phyloP scores from a whole-genome alignment of 64 coral and sea anemone genomes.

The Astreopora myriophthalma region DNA sequence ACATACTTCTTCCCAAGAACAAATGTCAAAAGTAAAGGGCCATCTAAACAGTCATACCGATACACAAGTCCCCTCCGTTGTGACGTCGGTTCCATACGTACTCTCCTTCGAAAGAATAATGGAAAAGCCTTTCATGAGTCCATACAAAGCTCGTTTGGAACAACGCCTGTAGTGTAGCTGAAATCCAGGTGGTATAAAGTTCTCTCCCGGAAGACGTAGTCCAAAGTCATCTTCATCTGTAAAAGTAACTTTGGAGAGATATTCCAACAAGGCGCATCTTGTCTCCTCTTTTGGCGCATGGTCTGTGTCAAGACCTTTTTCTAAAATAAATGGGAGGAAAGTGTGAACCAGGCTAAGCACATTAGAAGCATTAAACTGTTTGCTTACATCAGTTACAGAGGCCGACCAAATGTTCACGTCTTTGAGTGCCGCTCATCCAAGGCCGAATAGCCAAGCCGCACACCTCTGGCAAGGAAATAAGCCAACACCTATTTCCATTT shows the following conservation, averaged over 20 bases:
- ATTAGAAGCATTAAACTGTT: neutral
- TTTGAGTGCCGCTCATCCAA: too few species aligned
- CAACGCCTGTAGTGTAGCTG: neutral
- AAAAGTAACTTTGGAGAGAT: neutral
- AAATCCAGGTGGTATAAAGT: neutral
- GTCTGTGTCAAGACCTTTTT: neutral
- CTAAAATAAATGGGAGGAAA: neutral
- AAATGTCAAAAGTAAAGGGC: neutral
- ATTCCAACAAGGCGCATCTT: neutral
- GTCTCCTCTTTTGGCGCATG: neutral
- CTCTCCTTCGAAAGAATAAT: neutral
- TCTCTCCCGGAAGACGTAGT: neutral
- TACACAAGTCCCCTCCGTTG: neutral
- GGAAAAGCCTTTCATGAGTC: neutral
- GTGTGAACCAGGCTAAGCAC: neutral
- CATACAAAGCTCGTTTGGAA: neutral
- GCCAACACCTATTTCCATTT: too few species aligned
- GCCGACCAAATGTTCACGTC: too few species aligned
- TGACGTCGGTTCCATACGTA: neutral
- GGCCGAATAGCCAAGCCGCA: too few species aligned
- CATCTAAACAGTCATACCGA: neutral
- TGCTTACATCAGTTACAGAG: neutral
- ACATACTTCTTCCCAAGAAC: neutral
- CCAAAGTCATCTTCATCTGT: neutral
- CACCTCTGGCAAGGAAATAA: too few species aligned